Percentiles rank a stretch among this genome's conserved stretches.
phyloP scores from a whole-genome alignment of 2,888 invertebrate species.

The Sphinx pinastri region DNA sequence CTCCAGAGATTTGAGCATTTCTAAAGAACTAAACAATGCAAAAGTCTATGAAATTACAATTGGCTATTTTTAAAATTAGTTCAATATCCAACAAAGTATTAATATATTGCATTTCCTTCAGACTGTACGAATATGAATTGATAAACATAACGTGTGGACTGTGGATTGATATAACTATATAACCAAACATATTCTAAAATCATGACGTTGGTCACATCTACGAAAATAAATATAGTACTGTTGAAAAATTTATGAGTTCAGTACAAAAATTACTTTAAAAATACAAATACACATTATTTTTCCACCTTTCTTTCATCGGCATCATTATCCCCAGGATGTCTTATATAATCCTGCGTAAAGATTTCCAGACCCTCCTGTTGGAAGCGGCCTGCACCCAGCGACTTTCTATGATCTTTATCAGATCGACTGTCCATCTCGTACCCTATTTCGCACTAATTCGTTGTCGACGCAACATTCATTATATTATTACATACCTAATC shows the following conservation, averaged over 20 bases:
- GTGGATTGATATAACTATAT: not conserved
- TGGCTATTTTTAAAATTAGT: no score
- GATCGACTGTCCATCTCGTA: no score
- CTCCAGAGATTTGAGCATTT: no score
- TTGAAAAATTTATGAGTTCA: not conserved
- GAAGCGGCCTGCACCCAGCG: not conserved
- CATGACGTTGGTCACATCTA: conserved; percentile 6
- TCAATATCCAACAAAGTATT: not conserved
- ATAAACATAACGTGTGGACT: not conserved
- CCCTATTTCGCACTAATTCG: no score
- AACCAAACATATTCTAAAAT: conserved; percentile 6
- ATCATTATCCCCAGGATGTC: no score
- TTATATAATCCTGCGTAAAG: no score
- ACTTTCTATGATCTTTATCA: no score
- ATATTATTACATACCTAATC: no score
- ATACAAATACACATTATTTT: not conserved
- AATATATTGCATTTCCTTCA: not conserved
- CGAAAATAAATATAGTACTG: not conserved
- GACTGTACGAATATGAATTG: not conserved
- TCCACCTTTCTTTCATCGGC: not conserved
- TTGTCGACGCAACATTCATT: no score
- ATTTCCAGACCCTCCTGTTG: not conserved
- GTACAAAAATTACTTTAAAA: not conserved
- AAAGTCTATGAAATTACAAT: no score
- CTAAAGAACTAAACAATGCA: no score